Base-by-base conservation (phyloP, 92 coral and sea anemone species). In the Parazoanthus atlanticus region DNA sequence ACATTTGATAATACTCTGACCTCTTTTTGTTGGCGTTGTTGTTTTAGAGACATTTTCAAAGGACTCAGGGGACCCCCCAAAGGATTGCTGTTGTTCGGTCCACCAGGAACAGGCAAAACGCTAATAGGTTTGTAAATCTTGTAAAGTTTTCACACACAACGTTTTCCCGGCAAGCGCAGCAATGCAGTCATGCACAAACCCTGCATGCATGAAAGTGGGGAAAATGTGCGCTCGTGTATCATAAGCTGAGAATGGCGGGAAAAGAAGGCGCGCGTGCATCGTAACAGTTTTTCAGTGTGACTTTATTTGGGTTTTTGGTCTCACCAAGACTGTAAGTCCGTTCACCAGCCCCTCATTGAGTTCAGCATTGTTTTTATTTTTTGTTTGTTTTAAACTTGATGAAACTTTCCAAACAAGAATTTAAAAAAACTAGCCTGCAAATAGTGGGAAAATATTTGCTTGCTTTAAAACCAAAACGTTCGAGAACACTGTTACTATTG, bases 71-170 rank as follows among this genome's bases (percentile, higher is more conserved):
- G 99, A 49, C 99, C 99, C 61, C 99, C 99, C 38, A 96, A 96
- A 88, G 99, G 99, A 9, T 86, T 96, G 52, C 88, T 96, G 33
- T 74, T 96, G 88, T 96, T 96, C 95, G 99, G 99, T 34, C 99
- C 99, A 31, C 99, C 99, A 80, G 99, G 99, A 64, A 96, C 99
- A 30, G 99, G 99, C 17, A 96, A 96, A 88, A 96, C 99, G 15
- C 79, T 96, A 78, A 96, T 96, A 85, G 99, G 99, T 94, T 32
- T 38, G 80, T 29, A 66, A 25, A 43, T 23, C 15, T 25, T 21
- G 13, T 61, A 56, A 56, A 3, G 21, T 56, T 56, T 56, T 56
- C 23, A 61, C n/a, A 0, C 69, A 5, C 28, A 19, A 6, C 28
- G 26, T 56, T 56, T 10, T 25, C 3, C 25, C 66, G 4, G 66